Base-by-base conservation (phyloP, 1,140 invertebrate genomes). In the Drosophila micromelanica region DNA sequence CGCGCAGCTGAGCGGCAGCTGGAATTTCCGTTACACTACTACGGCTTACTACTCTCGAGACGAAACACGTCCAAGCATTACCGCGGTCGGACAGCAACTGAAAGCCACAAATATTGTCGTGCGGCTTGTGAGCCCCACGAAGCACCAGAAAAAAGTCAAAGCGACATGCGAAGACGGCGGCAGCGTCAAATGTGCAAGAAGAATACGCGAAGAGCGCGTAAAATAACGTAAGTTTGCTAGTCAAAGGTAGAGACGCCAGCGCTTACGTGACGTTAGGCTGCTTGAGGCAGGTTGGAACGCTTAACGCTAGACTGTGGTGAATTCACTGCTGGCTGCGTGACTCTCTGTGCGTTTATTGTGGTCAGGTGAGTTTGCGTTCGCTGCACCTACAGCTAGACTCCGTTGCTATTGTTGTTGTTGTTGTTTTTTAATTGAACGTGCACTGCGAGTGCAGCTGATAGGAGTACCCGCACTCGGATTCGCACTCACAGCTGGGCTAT, bases 1-100 rank as follows among this genome's bases (percentile, higher is more conserved):
- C 81, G 81, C 82, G 82, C 82, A 86, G 82, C 82, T 86, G 82
- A 85, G 62, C 74, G 80, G 38, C 63, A 72, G 73, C 62, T 76
- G 74, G 30, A 35, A 51, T 71, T 51, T 57, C 62, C 52, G 63
- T 72, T 78, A 62, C 42, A 52, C 45, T 59, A 9, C 59, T 37
- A 43, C 37, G 27, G 37, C 57, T 38, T 43, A 5, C 40, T 38
- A 59, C 62, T 27, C 38, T 32, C 38, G 32, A 45, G 42, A 52
- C 62, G 51, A 13, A 13, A 74, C 60, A 74, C 65, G 75, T 75
- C 82, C 70, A 73, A 76, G 79, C 79, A 73, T 68, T 51, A 73
- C 78, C 75, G 78, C 79, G 68, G 61, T 89, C 72, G 71, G 56
- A 54, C 49, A 86, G 71, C 71, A 78, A 86, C 78, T 82, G 75